Evolutionary conservation across 2,113 vertebrate genomes (phyloP).

Genomic region (Ammodytes marinus): DNA sequence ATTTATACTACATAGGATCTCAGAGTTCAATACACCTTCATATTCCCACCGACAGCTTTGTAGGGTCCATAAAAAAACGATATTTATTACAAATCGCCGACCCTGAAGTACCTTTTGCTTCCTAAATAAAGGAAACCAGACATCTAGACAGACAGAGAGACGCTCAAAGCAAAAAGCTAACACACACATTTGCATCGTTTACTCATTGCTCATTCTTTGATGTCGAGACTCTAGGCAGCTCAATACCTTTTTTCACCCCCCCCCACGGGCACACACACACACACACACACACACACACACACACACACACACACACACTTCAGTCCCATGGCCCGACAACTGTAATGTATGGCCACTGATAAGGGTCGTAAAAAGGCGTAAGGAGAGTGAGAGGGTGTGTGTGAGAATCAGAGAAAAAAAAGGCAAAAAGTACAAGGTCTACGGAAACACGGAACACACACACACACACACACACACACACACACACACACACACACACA

Average conservation of each 20-base stretch:
- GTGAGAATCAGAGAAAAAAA: conserved; percentile 38
- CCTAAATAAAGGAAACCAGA: conserved; percentile 20
- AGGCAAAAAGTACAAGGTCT: conserved; percentile 64
- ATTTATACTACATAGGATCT: no score
- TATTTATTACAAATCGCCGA: no score
- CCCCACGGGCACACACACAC: no score
- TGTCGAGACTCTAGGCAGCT: conserved; percentile 41
- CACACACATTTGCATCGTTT: conserved; percentile 47
- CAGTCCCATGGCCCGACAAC: conserved; percentile 38
- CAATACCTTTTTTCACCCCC: conserved; percentile 67
- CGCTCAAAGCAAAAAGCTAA: conserved; percentile 15
- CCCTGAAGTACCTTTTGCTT: conserved; percentile 44
- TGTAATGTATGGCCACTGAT: conserved; percentile 77
- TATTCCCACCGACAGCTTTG: no score
- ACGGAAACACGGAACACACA: no score
- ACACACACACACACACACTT: no score
- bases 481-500: no score
- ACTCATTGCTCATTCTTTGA: conserved; percentile 58
- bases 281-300: no score
- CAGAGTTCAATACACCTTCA: no score
- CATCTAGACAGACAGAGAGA: not conserved
- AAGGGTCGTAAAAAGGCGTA: conserved; percentile 56
- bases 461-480: no score
- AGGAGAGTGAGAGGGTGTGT: conserved; percentile 13
- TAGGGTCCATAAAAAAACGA: no score